Conservation (phyloP, 1,140 invertebrate species). For the Dufourea novaeangliae region DNA sequence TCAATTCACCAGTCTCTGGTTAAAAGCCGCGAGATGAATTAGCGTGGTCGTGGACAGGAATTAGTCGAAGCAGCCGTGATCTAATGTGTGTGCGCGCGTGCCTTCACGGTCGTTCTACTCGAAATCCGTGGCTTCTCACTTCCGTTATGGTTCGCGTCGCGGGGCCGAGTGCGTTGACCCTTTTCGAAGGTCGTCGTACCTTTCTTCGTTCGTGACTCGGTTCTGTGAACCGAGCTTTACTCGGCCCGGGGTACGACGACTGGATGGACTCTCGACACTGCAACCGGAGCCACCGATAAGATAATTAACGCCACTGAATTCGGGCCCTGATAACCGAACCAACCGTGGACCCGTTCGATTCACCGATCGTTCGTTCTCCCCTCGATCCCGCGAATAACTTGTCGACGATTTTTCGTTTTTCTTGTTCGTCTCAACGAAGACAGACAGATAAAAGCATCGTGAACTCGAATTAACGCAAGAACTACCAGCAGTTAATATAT, state of each 20-base stretch:
- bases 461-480: too few relatives aligned
- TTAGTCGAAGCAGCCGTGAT: constrained; percentile 21
- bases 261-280: background rate
- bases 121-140: constrained; percentile 64
- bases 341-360: background rate
- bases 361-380: background rate
- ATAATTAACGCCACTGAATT: constrained; percentile 30
- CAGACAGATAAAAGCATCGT: too few relatives aligned
- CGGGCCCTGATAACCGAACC: background rate
- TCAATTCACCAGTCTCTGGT: too few relatives aligned
- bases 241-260: background rate
- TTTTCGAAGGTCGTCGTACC: constrained; percentile 67
- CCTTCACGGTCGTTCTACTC: constrained; percentile 64
- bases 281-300: constrained; percentile 15
- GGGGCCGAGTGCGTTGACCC: constrained; percentile 59
- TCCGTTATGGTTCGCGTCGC: constrained; percentile 54
- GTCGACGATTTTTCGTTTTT: too few relatives aligned
- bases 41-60: background rate
- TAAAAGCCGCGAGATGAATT: background rate
- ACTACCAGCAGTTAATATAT: too few relatives aligned
- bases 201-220: constrained; percentile 61
- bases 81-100: background rate
- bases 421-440: too few relatives aligned
- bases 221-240: constrained; percentile 55
- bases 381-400: background rate